Conservation (phyloP, 2,113 vertebrate species). For the Rhegmatorhina hoffmannsi region DNA sequence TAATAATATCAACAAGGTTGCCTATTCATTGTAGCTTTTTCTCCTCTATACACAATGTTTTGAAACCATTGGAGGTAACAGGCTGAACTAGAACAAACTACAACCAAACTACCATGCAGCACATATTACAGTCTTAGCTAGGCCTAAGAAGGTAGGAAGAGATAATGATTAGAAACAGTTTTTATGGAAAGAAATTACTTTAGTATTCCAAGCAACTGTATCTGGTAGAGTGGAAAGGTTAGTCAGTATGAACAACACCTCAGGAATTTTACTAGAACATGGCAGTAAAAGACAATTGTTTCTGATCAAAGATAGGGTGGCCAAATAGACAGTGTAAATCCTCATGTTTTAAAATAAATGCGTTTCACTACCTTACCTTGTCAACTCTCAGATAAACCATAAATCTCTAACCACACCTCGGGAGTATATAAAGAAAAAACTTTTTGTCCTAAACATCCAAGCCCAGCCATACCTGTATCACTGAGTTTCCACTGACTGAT, state of each 20-base stretch:
- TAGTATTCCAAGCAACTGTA: background rate
- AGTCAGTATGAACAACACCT: background rate
- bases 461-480: background rate
- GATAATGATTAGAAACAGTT: background rate
- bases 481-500: background rate
- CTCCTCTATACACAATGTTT: background rate
- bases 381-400: background rate
- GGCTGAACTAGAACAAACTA: background rate
- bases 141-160: background rate
- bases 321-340: background rate
- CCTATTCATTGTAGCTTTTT: background rate
- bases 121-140: background rate
- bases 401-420: background rate
- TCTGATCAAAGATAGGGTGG: background rate
- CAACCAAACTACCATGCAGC: background rate
- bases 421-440: background rate
- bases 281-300: background rate
- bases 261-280: background rate
- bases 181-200: background rate
- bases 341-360: background rate
- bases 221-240: background rate
- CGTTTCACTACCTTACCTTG: background rate
- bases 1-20: background rate
- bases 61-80: background rate
- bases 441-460: background rate